Conservation (phyloP, 2,113 vertebrate genomes). For the Hippocampus barbouri region DNA sequence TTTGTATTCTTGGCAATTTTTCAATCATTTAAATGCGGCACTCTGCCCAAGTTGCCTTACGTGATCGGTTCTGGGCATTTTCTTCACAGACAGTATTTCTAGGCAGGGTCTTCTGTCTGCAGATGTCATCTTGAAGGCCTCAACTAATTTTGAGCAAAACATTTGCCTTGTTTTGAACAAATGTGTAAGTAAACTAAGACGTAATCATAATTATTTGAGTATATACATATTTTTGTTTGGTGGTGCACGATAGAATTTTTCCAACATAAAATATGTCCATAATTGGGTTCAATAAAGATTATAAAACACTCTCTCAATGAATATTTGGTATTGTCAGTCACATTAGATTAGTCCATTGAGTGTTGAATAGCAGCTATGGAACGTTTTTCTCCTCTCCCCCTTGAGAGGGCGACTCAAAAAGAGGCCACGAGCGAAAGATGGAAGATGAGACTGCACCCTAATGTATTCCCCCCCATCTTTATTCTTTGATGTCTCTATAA, state of each 20-base stretch:
- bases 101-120: too few species aligned
- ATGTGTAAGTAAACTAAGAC: too few species aligned
- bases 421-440: conserved; percentile 17
- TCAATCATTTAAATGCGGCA: too few species aligned
- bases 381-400: background rate
- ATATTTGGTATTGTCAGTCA: background rate
- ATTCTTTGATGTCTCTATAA: conserved; percentile 68
- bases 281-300: too few species aligned
- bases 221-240: background rate
- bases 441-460: conserved; percentile 30
- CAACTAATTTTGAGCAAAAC: too few species aligned
- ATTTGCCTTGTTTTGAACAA: too few species aligned
- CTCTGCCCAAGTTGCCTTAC: too few species aligned
- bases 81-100: too few species aligned
- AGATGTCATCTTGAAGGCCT: too few species aligned
- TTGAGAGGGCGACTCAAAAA: background rate
- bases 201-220: too few species aligned
- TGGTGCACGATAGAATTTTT: background rate
- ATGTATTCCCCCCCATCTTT: conserved; percentile 35
- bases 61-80: too few species aligned
- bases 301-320: background rate
- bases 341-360: background rate
- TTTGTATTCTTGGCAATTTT: too few species aligned
- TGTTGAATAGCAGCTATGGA: background rate
- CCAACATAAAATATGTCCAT: background rate